Conservation (phyloP, 2,113 vertebrate species). For the Vulpes ferrilata region DNA sequence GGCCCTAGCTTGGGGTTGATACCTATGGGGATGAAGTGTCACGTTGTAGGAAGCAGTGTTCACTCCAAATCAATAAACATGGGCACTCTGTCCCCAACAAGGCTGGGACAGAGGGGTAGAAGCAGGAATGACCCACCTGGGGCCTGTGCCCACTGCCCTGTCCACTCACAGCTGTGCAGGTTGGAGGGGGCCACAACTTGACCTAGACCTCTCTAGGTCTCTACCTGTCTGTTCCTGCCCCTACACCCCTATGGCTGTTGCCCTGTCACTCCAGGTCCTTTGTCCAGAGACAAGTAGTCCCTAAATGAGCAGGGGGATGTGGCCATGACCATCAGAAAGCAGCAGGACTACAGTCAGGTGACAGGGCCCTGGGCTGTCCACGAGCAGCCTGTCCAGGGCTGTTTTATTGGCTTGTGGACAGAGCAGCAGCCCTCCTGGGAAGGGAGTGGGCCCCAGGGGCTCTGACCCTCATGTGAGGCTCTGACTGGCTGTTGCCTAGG, state of each 20-base stretch:
- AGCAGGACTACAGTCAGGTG: background rate
- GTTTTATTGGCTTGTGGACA: background rate
- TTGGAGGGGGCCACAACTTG: too few relatives aligned
- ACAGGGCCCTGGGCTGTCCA: background rate
- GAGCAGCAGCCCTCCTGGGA: background rate
- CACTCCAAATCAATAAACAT: background rate
- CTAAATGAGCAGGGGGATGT: background rate
- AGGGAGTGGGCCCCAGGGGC: too few relatives aligned
- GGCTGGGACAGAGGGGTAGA: background rate
- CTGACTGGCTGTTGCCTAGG: too few relatives aligned
- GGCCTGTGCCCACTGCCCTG: rapidly evolving
- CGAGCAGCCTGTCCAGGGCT: background rate
- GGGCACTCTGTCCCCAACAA: too few relatives aligned
- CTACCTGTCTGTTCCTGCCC: too few relatives aligned
- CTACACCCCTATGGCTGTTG: too few relatives aligned
- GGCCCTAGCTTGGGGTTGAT: background rate
- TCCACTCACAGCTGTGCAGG: background rate
- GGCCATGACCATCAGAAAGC: background rate
- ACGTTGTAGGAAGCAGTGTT: background rate
- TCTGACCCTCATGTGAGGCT: background rate
- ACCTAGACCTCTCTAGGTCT: too few relatives aligned
- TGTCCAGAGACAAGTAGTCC: background rate
- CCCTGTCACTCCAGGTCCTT: background rate
- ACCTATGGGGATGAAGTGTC: background rate
- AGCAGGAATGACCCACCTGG: background rate